Percentiles rank a stretch among this genome's conserved stretches.
Evolutionary conservation across 2,113 vertebrate genomes (phyloP).

Genomic region (Peucedramus taeniatus): DNA sequence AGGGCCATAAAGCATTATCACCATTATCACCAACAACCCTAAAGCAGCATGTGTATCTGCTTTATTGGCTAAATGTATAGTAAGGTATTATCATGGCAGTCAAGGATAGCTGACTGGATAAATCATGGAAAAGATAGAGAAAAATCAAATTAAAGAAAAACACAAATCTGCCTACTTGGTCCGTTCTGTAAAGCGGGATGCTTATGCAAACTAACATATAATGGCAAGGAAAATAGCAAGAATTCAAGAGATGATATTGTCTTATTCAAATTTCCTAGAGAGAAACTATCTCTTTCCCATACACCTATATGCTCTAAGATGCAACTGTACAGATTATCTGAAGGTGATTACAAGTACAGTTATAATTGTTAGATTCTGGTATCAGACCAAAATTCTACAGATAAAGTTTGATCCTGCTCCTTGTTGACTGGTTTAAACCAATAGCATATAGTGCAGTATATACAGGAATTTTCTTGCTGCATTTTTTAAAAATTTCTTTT

Average conservation of each 20-base stretch:
- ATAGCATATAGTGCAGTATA: not conserved
- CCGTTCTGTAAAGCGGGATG: slow-evolving; percentile 39
- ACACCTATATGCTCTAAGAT: fast-evolving
- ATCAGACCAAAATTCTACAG: not conserved
- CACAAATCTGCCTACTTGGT: not conserved
- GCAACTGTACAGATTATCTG: not conserved
- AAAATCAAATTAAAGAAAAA: slow-evolving; percentile 39
- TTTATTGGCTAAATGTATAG: not conserved
- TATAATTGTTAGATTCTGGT: not conserved
- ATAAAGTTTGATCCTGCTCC: not conserved
- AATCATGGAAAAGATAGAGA: not conserved
- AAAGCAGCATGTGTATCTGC: not conserved
- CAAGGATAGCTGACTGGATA: not conserved
- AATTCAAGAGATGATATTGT: slow-evolving; percentile 54
- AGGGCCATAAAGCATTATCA: not conserved
- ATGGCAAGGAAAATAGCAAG: slow-evolving; percentile 51
- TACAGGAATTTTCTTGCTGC: not conserved
- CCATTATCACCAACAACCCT: not conserved
- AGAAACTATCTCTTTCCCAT: not conserved
- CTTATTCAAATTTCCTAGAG: not conserved
- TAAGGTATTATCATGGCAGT: not conserved
- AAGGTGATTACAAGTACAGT: not conserved
- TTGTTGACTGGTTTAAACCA: not conserved
- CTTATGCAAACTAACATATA: slow-evolving; percentile 51
- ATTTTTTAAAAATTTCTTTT: not conserved